phyloP scores from a whole-genome alignment of 2,888 invertebrate genomes.

The Operophtera brumata region DNA sequence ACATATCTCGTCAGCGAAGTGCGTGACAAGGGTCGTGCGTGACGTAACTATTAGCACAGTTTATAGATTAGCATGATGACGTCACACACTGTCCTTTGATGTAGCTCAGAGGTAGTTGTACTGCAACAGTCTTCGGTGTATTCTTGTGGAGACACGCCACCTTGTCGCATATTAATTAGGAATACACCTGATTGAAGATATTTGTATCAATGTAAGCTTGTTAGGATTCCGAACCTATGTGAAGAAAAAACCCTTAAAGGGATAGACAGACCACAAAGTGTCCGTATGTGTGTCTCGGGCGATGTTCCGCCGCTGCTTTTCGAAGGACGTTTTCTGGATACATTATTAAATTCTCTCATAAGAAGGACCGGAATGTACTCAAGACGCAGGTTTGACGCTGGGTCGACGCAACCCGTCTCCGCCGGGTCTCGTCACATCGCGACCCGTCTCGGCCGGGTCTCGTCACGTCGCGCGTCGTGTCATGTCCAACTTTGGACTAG shows the following conservation, averaged over 20 bases:
- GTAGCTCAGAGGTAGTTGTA: not conserved
- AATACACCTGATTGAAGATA: too few relatives aligned
- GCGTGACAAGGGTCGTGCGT: slow-evolving; percentile 12
- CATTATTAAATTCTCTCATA: not conserved
- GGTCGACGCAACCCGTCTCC: not conserved
- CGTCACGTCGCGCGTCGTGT: slow-evolving; percentile 6
- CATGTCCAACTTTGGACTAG: slow-evolving; percentile 3
- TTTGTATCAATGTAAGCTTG: too few relatives aligned
- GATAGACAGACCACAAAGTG: too few relatives aligned
- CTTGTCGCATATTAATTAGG: too few relatives aligned
- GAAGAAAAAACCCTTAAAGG: too few relatives aligned
- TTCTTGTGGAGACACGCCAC: too few relatives aligned
- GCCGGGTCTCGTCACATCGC: not conserved
- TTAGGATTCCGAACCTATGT: too few relatives aligned
- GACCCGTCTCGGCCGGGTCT: not conserved
- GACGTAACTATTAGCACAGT: slow-evolving; percentile 13
- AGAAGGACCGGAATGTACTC: not conserved
- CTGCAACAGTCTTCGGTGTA: too few relatives aligned
- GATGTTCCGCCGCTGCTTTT: too few relatives aligned
- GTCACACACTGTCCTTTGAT: not conserved
- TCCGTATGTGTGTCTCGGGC: too few relatives aligned
- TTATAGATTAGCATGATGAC: slow-evolving; percentile 7
- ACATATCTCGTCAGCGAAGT: not conserved
- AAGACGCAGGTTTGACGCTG: not conserved
- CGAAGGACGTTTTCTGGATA: not conserved